phyloP scores from a whole-genome alignment of 2,113 vertebrate genomes.

The Gasterosteus aculeatus region DNA sequence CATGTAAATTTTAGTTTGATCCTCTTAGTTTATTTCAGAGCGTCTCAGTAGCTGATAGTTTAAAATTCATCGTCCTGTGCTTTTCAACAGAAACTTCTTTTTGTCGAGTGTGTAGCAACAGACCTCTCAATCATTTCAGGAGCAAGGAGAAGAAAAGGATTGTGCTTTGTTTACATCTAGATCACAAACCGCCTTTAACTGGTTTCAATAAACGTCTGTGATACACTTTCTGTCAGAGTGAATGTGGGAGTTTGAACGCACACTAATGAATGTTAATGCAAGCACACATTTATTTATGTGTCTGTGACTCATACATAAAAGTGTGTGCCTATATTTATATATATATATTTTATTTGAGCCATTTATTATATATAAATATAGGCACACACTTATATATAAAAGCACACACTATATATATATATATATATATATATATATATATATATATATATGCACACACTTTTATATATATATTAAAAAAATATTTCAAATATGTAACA shows the following conservation, averaged over 20 bases:
- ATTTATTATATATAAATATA: too few relatives aligned
- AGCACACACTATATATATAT: too few relatives aligned
- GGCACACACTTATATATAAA: too few relatives aligned
- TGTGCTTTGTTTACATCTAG: slow-evolving; percentile 10
- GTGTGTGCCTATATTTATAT: too few relatives aligned
- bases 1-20: not conserved
- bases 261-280: too few relatives aligned
- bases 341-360: too few relatives aligned
- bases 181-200: slow-evolving; percentile 2
- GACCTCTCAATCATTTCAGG: not conserved
- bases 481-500: too few relatives aligned
- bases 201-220: slow-evolving; percentile 23
- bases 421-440: too few relatives aligned
- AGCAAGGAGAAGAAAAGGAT: not conserved
- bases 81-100: slow-evolving; percentile 1
- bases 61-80: not conserved
- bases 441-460: too few relatives aligned
- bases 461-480: too few relatives aligned
- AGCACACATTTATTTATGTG: too few relatives aligned
- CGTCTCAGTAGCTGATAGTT: not conserved
- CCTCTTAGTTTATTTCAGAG: not conserved
- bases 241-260: not conserved
- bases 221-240: not conserved
- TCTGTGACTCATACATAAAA: too few relatives aligned
- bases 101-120: not conserved